phyloP scores from a whole-genome alignment of 1,140 invertebrate genomes.

The Oreohelix idahoensis region DNA sequence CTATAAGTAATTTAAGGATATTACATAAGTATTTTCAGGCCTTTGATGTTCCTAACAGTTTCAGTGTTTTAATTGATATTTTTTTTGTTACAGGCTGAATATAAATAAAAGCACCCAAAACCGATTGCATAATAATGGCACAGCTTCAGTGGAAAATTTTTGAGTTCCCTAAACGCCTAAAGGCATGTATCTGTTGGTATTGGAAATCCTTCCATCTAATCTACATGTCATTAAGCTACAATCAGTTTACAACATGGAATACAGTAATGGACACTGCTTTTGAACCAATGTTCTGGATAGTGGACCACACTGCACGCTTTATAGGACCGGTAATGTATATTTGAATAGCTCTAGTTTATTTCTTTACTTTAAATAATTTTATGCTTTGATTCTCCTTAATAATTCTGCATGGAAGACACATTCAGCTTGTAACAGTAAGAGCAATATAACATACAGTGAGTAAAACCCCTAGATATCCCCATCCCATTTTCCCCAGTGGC shows the following conservation, averaged over 20 bases:
- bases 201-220: slow-evolving; percentile 39
- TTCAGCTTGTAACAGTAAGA: too few relatives aligned
- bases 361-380: not conserved
- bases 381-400: too few relatives aligned
- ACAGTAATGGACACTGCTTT: slow-evolving; percentile 84
- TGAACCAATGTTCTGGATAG: slow-evolving; percentile 96
- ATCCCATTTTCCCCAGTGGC: too few relatives aligned
- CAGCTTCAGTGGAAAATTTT: slow-evolving; percentile 45
- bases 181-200: not conserved
- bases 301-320: slow-evolving; percentile 89
- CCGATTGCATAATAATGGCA: slow-evolving; percentile 25
- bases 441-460: too few relatives aligned
- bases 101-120: not conserved
- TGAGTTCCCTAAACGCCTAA: slow-evolving; percentile 30
- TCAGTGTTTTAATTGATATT: too few relatives aligned
- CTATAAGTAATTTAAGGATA: too few relatives aligned
- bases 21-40: too few relatives aligned
- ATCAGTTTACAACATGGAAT: slow-evolving; percentile 62
- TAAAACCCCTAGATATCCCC: too few relatives aligned
- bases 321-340: slow-evolving; percentile 85
- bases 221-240: slow-evolving; percentile 63
- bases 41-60: not conserved
- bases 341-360: not conserved
- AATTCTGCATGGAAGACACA: too few relatives aligned
- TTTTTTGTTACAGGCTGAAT: not conserved